Base-by-base conservation (phyloP, 2,888 invertebrate genomes). In the Pandemis heparana region DNA sequence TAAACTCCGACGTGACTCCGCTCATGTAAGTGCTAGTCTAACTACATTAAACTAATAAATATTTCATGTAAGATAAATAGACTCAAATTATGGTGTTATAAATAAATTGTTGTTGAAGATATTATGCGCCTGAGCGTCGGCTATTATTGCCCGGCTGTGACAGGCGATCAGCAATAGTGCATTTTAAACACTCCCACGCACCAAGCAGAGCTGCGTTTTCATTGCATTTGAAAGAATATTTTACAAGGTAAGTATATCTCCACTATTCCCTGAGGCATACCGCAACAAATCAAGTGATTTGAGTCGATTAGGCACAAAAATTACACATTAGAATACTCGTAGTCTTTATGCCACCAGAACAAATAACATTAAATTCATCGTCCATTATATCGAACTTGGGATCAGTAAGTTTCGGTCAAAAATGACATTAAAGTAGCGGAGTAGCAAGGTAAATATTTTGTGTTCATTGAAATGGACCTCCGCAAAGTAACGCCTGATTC, bases 11-110 rank as follows among this genome's bases (percentile, higher is more conserved):
- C 53, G 53, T 53, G 53, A 53, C 53, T 18, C 18, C 18, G 18
- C 53, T 53, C 18, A 18, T 18, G 16, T 18, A 53, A 43, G 43
- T 43, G 43, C 38, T 38, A 12, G 59, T 6, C 23, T 32, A 14
- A 32, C 12, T 60, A 60, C 59, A 67, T 56, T 62, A 18, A n/a
- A 39, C 39, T 68, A 53, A 65, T 74, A 74, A 70, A 70, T 70
- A 69, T 65, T 53, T 74, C 70, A 61, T 46, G 65, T 56, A 65
- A 70, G 70, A 70, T 74, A 74, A 74, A 70, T 74, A 74, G 60
- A 70, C 70, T 65, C 41, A 70, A 60, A 74, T 65, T 65, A 74
- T 51, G 60, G 70, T 32, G 64, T 63, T 62, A 68, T 73, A 68
- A 67, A 63, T 67, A 73, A 73, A 73, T 63, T 68, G 68, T 68